Conservation (phyloP, 2,888 invertebrate genomes). For the Calephelis perditalis region DNA sequence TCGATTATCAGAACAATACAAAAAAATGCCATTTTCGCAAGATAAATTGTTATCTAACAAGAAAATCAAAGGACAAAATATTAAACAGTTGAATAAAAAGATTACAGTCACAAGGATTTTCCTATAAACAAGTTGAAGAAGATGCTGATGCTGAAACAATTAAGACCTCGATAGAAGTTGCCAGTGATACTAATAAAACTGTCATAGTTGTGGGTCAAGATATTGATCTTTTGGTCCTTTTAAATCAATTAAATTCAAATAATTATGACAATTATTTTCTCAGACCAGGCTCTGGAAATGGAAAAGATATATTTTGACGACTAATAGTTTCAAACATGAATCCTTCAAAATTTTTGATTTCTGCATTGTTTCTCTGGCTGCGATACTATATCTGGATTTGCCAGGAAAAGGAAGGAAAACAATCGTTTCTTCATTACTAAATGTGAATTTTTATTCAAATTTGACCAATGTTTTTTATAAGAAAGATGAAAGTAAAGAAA, state of each 20-base stretch:
- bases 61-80: constrained; percentile 34
- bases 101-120: constrained; percentile 26
- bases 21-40: constrained; percentile 31
- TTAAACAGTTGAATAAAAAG: constrained; percentile 31
- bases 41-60: constrained; percentile 34
- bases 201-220: constrained; percentile 35
- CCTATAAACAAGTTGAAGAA: too few relatives aligned
- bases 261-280: constrained; percentile 17
- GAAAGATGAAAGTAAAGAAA: constrained; percentile 24
- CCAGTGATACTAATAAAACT: constrained; percentile 29
- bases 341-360: constrained; percentile 27
- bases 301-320: constrained; percentile 22
- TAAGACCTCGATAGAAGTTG: constrained; percentile 15
- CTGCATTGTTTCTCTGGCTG: constrained; percentile 29
- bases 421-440: constrained; percentile 24
- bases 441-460: constrained; percentile 22
- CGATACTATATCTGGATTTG: constrained; percentile 29
- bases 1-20: constrained; percentile 29
- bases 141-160: too few relatives aligned
- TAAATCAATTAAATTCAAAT: constrained; percentile 30
- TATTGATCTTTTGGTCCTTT: constrained; percentile 35
- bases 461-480: constrained; percentile 26
- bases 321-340: constrained; percentile 31
- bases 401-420: constrained; percentile 29
- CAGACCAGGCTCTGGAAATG: constrained; percentile 18